Percentiles rank a stretch among this genome's conserved stretches.
phyloP scores from a whole-genome alignment of 2,888 invertebrate species.

The Polydrusus pterygomalis region DNA sequence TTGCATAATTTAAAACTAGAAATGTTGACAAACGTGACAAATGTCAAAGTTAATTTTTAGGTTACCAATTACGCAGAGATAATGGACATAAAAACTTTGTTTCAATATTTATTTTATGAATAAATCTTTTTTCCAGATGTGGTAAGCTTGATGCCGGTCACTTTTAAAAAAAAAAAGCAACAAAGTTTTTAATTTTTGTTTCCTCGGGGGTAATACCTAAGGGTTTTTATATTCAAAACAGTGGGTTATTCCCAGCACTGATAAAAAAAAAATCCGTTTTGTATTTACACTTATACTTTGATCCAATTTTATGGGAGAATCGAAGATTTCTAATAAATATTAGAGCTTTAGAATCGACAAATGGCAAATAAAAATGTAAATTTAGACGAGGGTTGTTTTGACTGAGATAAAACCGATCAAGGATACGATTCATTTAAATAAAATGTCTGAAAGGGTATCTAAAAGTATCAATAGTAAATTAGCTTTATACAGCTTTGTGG shows the following conservation, averaged over 20 bases:
- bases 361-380: slow-evolving; percentile 22
- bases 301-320: neutral
- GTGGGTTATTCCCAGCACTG: neutral
- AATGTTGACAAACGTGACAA: too few relatives aligned
- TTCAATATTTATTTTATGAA: too few relatives aligned
- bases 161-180: too few relatives aligned
- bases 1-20: too few relatives aligned
- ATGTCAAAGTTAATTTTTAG: too few relatives aligned
- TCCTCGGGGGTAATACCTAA: neutral
- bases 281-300: slow-evolving; percentile 4
- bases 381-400: slow-evolving; percentile 15
- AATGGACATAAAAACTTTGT: too few relatives aligned
- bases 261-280: neutral
- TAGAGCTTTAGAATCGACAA: neutral
- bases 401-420: slow-evolving; percentile 5
- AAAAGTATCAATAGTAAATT: neutral
- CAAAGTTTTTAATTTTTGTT: neutral
- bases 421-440: slow-evolving; percentile 14
- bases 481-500: neutral
- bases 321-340: slow-evolving; percentile 20
- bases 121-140: too few relatives aligned
- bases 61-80: too few relatives aligned
- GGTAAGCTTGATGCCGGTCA: too few relatives aligned
- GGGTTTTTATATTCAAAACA: neutral
- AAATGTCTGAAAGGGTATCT: neutral